Evolutionary conservation across 2,113 vertebrate genomes (phyloP), one percentile per base, ranked within the genome.

Genomic region (Colistium nudipinnis): DNA sequence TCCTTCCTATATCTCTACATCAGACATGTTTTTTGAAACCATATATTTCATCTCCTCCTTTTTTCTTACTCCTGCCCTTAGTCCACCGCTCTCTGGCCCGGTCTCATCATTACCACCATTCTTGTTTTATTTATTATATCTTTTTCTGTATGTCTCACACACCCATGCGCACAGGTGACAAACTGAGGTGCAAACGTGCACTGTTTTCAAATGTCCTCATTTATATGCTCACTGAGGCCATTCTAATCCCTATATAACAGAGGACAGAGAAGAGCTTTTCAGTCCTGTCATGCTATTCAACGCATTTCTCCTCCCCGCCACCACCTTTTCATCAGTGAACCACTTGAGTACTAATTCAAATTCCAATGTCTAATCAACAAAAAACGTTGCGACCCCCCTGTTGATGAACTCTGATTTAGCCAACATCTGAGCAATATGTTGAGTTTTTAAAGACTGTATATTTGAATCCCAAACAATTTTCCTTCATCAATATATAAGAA

Each of bases 151-250:
- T 14, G 27, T 53, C 19, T 16, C n/a, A 3, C 31, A 20, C 43
- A 2, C 39, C 2, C 35, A 6, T 14, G 27, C 28, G 22, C 59
- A 41, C 47, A 61, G n/a, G 45, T 39, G 70, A 48, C 43, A 57
- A 38, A 66, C 20, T 35, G 57, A 33, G 16, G 57, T 11, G 43
- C 7, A 44, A 53, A 38, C 30, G 22, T 68, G 62, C 17, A 25
- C 28, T 3, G 20, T 57, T 59, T 76, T 45, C 28, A 41, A 30
- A 62, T 57, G 28, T 63, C 62, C 62, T 78, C 44, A 63, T 78
- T 67, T 25, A n/a, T 20, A 66, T 56, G 16, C 70, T 56, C 36
- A 4, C 53, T 10, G 43, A 33, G 25, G 36, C 39, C 44, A 3
- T 19, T 62, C 5, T 39, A 53, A 68, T 76, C 60, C 39, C 36